These are phyloP conservation scores for Trididemnum clinides DNA, from an alignment of 23 tunicate species.

Conservation along the genomic window DNA sequence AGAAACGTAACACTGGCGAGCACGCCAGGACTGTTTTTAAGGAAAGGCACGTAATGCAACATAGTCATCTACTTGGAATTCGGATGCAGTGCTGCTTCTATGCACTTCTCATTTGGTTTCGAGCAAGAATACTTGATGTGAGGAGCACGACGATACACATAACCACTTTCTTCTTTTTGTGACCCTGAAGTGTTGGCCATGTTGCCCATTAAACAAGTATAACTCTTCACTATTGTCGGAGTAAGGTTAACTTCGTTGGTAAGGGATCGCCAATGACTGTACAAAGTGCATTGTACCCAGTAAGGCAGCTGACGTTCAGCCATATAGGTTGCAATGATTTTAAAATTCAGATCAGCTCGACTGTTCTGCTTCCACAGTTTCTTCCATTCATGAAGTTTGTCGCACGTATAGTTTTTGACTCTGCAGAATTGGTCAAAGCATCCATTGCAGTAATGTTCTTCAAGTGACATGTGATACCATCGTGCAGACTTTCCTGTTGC, in stretches of 20 bases:
- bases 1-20: too few relatives aligned
- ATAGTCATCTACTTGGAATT: too few relatives aligned
- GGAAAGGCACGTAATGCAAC: too few relatives aligned
- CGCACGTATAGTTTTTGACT: constrained; percentile 61
- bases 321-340: constrained; percentile 53
- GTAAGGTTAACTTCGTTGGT: constrained; percentile 75
- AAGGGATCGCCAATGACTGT: constrained; percentile 68
- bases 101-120: too few relatives aligned
- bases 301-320: constrained; percentile 73
- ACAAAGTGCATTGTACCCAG: constrained; percentile 72
- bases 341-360: constrained; percentile 66
- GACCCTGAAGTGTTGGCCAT: constrained; percentile 51
- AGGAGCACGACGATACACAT: not conserved
- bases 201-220: constrained; percentile 74
- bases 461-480: constrained; percentile 81
- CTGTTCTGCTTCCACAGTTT: constrained; percentile 82
- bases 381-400: constrained; percentile 81
- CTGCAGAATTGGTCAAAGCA: constrained; percentile 80
- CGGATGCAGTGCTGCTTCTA: too few relatives aligned
- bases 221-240: constrained; percentile 41
- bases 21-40: too few relatives aligned
- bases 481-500: constrained; percentile 81
- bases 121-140: too few relatives aligned
- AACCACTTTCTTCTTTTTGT: constrained; percentile 1
- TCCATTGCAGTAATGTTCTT: constrained; percentile 90